Base-by-base conservation (phyloP, 2,888 invertebrate genomes). In the Lasioglossum vierecki region DNA sequence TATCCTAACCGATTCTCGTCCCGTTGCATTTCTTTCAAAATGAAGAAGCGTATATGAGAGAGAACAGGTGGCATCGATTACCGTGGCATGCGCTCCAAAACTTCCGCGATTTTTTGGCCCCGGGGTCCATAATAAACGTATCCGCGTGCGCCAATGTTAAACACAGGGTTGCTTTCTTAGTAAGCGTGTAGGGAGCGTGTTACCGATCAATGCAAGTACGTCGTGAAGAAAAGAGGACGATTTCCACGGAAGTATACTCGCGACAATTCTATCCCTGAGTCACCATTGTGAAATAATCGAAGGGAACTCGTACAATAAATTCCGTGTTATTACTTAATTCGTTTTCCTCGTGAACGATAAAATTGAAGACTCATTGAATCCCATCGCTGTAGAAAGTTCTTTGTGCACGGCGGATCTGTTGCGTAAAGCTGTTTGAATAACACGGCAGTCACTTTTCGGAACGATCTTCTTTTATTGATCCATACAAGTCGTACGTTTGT, bases 31-130 rank as follows among this genome's bases (percentile, higher is more conserved):
- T 87, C 70, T 84, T 85, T 80, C 86, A 77, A 80, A 83, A 86
- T 87, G 85, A 77, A 83, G 87, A 79, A 82, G 83, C 84, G 81
- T 72, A 85, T 15, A 46, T 26, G 87, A 26, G 89, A 90, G 44
- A 90, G 44, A 91, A 90, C 90, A 90, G 90, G 91, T 90, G 90
- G 91, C 88, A 87, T 91, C 90, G 89, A 90, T 90, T 90, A 90
- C 66, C 86, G 75, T 57, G 85, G 88, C 87, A 90, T 90, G 89
- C 86, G 83, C 84, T 84, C 80, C 79, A 85, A 85, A 89, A 89
- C 90, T 89, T 89, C 88, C 88, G 89, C 86, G 85, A 89, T 89
- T 91, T 89, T 90, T 89, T 85, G 39, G 72, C 77, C 82, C 80
- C 30, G 35, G 13, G 82, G 39, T 71, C 79, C 79, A 49, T 85